A percentile compares a stretch with the other conserved stretches of the same genome.
phyloP scores from a whole-genome alignment of 2,797 vertebrate genomes.

The Syngnathus acus region DNA sequence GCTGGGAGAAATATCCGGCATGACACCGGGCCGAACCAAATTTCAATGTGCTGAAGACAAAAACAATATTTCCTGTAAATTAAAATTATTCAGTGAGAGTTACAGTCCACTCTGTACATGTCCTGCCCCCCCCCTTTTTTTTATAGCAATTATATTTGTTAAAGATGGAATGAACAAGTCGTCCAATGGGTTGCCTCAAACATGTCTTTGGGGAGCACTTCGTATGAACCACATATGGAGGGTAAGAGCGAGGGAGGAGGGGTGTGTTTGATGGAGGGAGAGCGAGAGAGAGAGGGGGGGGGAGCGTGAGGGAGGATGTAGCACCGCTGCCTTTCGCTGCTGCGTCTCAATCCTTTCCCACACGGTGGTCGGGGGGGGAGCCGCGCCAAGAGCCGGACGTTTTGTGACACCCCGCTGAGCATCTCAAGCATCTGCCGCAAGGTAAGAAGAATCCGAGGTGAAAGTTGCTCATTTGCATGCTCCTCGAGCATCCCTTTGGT shows the following conservation, averaged over 20 bases:
- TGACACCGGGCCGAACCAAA: background rate
- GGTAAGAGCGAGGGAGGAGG: constrained; percentile 6
- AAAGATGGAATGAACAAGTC: constrained; percentile 32
- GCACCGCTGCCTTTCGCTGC: constrained; percentile 41
- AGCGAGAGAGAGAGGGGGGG: constrained; percentile 19
- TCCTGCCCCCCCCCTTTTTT: too few relatives aligned
- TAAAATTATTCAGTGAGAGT: background rate
- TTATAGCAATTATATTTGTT: background rate
- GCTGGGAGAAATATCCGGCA: background rate
- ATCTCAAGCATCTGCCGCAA: constrained; percentile 29
- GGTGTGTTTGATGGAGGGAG: constrained; percentile 12
- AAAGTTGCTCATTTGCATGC: background rate
- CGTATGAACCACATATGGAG: constrained; percentile 20
- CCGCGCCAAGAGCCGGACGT: constrained; percentile 56
- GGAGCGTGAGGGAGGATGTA: constrained; percentile 19
- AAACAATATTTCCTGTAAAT: background rate
- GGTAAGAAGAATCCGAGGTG: constrained; percentile 49
- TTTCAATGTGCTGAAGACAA: background rate
- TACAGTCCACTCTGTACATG: background rate
- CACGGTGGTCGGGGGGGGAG: constrained; percentile 32
- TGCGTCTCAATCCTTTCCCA: constrained; percentile 38
- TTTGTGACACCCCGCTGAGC: background rate
- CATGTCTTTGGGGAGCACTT: constrained; percentile 56
- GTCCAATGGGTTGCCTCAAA: constrained; percentile 63
- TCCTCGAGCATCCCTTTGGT: background rate